Evolutionary conservation across 2,113 vertebrate species (phyloP), one percentile per base, ranked within the genome.

Genomic region (Tonatia bakeri): DNA sequence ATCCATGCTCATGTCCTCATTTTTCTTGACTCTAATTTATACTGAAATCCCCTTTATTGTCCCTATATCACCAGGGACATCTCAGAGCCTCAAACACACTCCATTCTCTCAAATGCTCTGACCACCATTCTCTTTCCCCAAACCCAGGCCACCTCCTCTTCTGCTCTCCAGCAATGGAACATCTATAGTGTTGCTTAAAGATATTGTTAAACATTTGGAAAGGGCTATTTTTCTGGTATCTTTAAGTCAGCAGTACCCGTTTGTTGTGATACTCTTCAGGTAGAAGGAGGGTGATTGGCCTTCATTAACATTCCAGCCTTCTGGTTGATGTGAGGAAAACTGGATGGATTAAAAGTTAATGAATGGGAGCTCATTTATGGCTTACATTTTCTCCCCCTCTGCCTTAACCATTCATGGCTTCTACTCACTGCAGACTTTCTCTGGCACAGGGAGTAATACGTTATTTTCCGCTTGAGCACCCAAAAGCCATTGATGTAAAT

Each of bases 381-480:
- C 61, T 90, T 69, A 26, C 15, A 1, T 77, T 70, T 81, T 65
- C 38, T 73, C 76, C 47, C 59, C 4, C 59, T 86, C 69, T 76
- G 43, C 36, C 86, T 96, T 94, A 92, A 47, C 91, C 85, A 83
- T 91, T 72, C 95, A 52, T 12, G 64, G 90, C 88, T 82, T 89
- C 67, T 20, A 33, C 81, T 79, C 56, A 50, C 43, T 79, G 81
- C 85, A 52, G 84, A 75, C 36, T 70, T 47, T 87, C 65, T 87
- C 81, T 82, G 50, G 82, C 92, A 80, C 85, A 89, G 65, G 73
- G 94, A 94, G 73, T 95, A 93, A 89, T 91, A 88, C 50, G 33
- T 96, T 97, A 97, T 97, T 97, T 97, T 97, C 96, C 9, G 65
- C 95, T 93, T 94, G 47, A 96, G 52, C 87, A 95, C 96, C 83